These are phyloP conservation scores for Spinibarbus caldwelli DNA, from an alignment of 2,797 vertebrate species.

Conservation along the genomic window DNA sequence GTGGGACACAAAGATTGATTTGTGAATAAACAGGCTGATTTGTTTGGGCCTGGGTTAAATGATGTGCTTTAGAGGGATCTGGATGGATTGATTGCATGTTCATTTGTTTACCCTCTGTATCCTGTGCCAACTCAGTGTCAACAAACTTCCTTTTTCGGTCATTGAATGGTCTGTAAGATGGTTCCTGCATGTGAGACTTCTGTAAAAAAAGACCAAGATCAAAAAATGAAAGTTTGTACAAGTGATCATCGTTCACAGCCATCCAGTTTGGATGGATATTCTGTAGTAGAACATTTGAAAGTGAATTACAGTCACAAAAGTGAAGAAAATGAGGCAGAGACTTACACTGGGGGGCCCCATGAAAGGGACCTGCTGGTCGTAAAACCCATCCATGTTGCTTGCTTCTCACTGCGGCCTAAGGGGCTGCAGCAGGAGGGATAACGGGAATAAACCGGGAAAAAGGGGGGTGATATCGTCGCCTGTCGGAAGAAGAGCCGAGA, in stretches of 20 bases:
- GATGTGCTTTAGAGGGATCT: neutral
- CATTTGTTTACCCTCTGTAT: conserved; percentile 86
- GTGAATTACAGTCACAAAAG: neutral
- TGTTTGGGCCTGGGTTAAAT: conserved; percentile 23
- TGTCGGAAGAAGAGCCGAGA: conserved; percentile 49
- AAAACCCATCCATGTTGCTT: conserved; percentile 90
- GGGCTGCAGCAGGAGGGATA: conserved; percentile 30
- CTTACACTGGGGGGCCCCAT: conserved; percentile 84
- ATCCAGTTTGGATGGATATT: neutral
- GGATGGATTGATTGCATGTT: conserved; percentile 8
- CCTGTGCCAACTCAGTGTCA: conserved; percentile 90
- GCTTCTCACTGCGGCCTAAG: conserved; percentile 54
- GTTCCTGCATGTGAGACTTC: conserved; percentile 77
- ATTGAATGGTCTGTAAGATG: conserved; percentile 72
- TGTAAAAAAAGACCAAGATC: conserved; percentile 37
- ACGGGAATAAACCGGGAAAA: conserved; percentile 24
- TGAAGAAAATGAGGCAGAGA: conserved; percentile 48
- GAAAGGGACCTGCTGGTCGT: conserved; percentile 95
- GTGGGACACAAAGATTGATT: conserved; percentile 62
- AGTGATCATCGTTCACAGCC: neutral
- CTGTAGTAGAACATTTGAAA: neutral
- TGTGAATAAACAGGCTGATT: conserved; percentile 29
- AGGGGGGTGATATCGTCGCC: conserved; percentile 36
- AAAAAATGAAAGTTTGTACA: neutral
- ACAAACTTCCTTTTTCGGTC: conserved; percentile 91